A percentile compares a stretch with the other conserved stretches of the same genome.
phyloP scores from a whole-genome alignment of 2,797 vertebrate genomes.

The Columba guinea region DNA sequence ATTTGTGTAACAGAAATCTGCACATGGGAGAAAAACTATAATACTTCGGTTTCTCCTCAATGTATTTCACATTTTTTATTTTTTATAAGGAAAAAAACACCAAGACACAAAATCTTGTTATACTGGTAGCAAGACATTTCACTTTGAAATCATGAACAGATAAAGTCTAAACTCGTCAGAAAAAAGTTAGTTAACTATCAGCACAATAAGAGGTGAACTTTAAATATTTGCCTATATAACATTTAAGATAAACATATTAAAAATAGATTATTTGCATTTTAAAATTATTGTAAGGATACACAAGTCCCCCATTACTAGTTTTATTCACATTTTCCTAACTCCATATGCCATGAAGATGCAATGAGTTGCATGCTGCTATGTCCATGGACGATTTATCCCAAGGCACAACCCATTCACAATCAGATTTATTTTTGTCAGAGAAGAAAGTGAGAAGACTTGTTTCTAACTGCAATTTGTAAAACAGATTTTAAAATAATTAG shows the following conservation, averaged over 20 bases:
- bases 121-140: background rate
- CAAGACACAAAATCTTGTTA: background rate
- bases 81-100: background rate
- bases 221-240: background rate
- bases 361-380: background rate
- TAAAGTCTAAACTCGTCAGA: background rate
- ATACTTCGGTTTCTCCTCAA: background rate
- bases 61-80: background rate
- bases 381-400: background rate
- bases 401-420: background rate
- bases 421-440: background rate
- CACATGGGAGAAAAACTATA: background rate
- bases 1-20: background rate
- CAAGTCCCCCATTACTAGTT: background rate
- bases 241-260: background rate
- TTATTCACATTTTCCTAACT: background rate
- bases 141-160: slow-evolving; percentile 1
- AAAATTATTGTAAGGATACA: background rate
- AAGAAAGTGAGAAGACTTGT: background rate
- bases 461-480: background rate
- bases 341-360: background rate
- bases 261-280: background rate
- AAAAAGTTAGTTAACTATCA: background rate
- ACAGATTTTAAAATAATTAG: background rate
- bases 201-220: slow-evolving; percentile 4